These are phyloP conservation scores for Brachionus plicatilis DNA, from an alignment of 1,140 invertebrate genomes.

Conservation along the genomic window DNA sequence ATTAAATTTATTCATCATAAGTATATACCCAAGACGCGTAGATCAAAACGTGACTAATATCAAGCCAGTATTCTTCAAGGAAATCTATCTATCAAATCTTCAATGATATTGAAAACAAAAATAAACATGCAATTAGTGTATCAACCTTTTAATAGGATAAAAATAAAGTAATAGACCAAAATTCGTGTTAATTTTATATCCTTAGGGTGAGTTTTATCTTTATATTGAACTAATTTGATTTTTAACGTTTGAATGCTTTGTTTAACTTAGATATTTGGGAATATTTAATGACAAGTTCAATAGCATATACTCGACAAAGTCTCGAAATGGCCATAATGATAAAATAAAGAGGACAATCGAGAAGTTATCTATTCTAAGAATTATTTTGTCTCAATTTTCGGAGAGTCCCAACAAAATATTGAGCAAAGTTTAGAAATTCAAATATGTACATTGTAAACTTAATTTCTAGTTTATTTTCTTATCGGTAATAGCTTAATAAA, in stretches of 20 bases:
- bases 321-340: not conserved
- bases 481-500: not conserved
- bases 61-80: not conserved
- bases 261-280: not conserved
- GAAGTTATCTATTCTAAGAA: not conserved
- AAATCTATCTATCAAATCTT: not conserved
- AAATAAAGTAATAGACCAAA: not conserved
- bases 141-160: not conserved
- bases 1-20: not conserved
- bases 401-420: not conserved
- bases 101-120: not conserved
- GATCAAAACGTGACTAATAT: not conserved
- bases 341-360: not conserved
- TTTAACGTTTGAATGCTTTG: not conserved
- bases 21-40: not conserved
- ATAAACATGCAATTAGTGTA: not conserved
- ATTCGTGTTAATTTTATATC: not conserved
- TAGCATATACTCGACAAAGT: not conserved
- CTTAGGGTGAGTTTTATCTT: conserved; percentile 17
- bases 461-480: not conserved
- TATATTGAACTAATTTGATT: not conserved
- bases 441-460: not conserved
- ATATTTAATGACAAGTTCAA: not conserved
- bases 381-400: not conserved
- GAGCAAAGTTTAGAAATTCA: not conserved